Percentiles rank a stretch among this genome's conserved stretches.
phyloP scores from a whole-genome alignment of 2,888 invertebrate genomes.

The Thera britannica region DNA sequence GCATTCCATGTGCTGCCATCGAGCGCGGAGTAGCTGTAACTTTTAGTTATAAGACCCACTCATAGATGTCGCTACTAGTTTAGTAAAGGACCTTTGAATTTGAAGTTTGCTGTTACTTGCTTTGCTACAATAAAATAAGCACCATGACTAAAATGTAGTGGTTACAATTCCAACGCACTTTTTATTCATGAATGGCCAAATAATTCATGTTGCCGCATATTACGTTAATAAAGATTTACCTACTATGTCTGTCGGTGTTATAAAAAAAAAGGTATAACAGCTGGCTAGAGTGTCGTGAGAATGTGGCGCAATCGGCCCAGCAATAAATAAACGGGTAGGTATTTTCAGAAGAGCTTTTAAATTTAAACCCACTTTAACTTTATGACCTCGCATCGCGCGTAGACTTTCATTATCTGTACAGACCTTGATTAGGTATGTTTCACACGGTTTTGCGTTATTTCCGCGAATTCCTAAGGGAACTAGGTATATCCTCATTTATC shows the following conservation, averaged over 20 bases:
- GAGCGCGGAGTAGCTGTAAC: conserved; percentile 42
- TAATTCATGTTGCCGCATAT: too few relatives aligned
- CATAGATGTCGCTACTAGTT: conserved; percentile 35
- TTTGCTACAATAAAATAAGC: background rate
- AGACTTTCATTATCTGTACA: background rate
- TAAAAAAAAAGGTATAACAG: too few relatives aligned
- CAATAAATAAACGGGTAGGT: conserved; percentile 48
- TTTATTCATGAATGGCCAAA: too few relatives aligned
- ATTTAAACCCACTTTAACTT: background rate
- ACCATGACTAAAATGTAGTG: too few relatives aligned
- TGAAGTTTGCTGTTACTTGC: too few relatives aligned
- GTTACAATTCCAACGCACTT: too few relatives aligned
- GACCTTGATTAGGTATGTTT: background rate
- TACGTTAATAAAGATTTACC: too few relatives aligned
- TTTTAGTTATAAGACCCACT: background rate
- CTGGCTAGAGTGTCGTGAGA: background rate
- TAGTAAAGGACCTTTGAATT: too few relatives aligned
- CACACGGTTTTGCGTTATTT: too few relatives aligned
- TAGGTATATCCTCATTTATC: too few relatives aligned
- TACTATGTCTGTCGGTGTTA: too few relatives aligned
- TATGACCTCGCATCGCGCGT: background rate
- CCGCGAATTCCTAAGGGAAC: too few relatives aligned
- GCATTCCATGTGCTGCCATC: conserved; percentile 37
- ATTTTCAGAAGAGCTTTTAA: conserved; percentile 1
- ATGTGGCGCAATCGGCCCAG: conserved; percentile 48